Base-by-base conservation (phyloP, 2,797 vertebrate genomes). In the Lepidocolaptes lacrymiger region DNA sequence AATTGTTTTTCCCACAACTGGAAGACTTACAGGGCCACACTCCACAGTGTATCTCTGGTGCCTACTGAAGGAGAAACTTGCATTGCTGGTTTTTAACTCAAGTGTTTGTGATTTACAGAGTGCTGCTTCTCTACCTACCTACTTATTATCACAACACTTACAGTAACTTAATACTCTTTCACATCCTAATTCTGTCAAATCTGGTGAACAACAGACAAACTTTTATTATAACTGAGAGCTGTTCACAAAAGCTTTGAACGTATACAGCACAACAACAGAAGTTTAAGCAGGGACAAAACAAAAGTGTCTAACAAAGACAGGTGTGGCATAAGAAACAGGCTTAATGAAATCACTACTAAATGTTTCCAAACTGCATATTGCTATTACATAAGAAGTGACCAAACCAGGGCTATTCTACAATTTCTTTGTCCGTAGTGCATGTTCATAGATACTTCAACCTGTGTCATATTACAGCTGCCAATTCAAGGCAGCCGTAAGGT, bases 401-500 rank as follows among this genome's bases (percentile, higher is more conserved):
- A 89, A 73, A 13, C 0, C 17, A 52, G 48, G 5, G 39, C 10
- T 41, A 19, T 49, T 71, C 22, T 44, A 46, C 0, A 0, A 66
- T 39, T 87, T 67, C 36, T 76, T n/a, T 91, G 48, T 49, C 52
- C 80, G 62, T 20, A 51, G 9, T 15, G 51, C 39, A 54, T 19
- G 34, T 94, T 55, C 59, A 34, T 9, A 48, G 28, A 22, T 9
- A 71, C 49, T 84, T 74, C 85, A 61, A 69, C 64, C 56, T 44
- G 39, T 23, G 36, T 27, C 76, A 16, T 1, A 5, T 52, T 73
- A 71, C 32, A 81, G 80, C 56, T 63, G 52, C 17, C 49, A 72
- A 17, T 34, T 14, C 3, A 6, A 80, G 30, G 30, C 21, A 80
- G 80, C 46, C 24, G 7, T 18, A 63, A 74, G 58, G 30, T 23